phyloP scores from a whole-genome alignment of 1,140 invertebrate genomes.

The Diuraphis noxia region DNA sequence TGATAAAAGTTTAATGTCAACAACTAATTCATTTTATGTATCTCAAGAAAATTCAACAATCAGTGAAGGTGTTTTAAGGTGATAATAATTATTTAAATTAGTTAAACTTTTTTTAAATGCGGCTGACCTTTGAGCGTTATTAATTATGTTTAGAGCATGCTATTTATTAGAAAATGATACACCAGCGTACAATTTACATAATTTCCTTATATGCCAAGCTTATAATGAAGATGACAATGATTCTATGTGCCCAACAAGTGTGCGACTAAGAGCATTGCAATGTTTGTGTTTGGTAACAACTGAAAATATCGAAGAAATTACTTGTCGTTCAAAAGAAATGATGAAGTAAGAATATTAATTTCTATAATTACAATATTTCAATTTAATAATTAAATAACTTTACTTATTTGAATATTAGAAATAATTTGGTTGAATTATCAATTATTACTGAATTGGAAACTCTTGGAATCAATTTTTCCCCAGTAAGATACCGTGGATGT shows the following conservation, averaged over 20 bases:
- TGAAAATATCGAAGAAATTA: conserved; percentile 58
- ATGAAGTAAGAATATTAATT: conserved; percentile 52
- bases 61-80: conserved; percentile 49
- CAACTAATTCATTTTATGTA: not conserved
- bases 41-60: conserved; percentile 37
- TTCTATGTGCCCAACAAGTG: conserved; percentile 57
- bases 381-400: not conserved
- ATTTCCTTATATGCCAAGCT: conserved; percentile 55
- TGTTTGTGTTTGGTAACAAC: conserved; percentile 59
- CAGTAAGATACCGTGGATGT: conserved; percentile 43
- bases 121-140: not conserved
- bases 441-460: conserved; percentile 61
- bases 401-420: conserved; percentile 57
- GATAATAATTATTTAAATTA: not conserved
- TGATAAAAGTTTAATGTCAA: conserved; percentile 13
- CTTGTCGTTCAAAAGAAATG: conserved; percentile 56
- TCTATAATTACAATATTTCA: not conserved
- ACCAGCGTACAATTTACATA: conserved; percentile 44
- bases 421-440: conserved; percentile 59
- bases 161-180: conserved; percentile 60
- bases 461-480: conserved; percentile 59
- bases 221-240: conserved; percentile 58
- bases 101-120: not conserved
- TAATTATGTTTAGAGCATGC: conserved; percentile 58
- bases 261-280: conserved; percentile 60